phyloP scores from a whole-genome alignment of 2,113 vertebrate genomes.

The Sebastes fasciatus region DNA sequence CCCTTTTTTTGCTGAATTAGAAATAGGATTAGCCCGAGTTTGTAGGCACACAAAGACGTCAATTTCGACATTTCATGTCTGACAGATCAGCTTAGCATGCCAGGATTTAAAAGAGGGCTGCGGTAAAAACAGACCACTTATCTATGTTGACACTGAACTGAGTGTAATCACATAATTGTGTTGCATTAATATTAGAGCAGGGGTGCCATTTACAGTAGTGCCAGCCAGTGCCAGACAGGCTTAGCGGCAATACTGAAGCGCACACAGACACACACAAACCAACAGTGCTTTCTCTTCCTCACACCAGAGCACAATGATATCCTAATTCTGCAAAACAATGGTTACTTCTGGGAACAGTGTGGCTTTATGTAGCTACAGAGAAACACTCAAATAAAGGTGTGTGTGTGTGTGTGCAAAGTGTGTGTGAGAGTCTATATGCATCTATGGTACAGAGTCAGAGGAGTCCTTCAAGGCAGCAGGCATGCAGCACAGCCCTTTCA shows the following conservation, averaged over 20 bases:
- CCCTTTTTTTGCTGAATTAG: background rate
- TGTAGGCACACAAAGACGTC: constrained; percentile 2
- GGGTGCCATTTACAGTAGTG: constrained; percentile 53
- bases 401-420: background rate
- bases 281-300: constrained; percentile 16
- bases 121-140: constrained; percentile 56
- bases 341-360: background rate
- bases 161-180: constrained; percentile 79
- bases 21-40: constrained; percentile 38
- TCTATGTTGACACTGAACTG: constrained; percentile 47
- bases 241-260: constrained; percentile 29
- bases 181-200: constrained; percentile 76
- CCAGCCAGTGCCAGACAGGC: constrained; percentile 46
- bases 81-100: constrained; percentile 31
- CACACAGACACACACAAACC: constrained; percentile 2
- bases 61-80: constrained; percentile 1
- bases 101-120: constrained; percentile 18
- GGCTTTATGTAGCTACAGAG: background rate
- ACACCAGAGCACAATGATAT: constrained; percentile 10
- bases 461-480: constrained; percentile 48
- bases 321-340: background rate
- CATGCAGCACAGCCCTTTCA: constrained; percentile 62
- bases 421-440: background rate
- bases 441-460: constrained; percentile 27
- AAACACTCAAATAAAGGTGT: background rate